phyloP scores from a whole-genome alignment of 53 echinoderm and acorn worm genomes.

The Zoroaster sp. region DNA sequence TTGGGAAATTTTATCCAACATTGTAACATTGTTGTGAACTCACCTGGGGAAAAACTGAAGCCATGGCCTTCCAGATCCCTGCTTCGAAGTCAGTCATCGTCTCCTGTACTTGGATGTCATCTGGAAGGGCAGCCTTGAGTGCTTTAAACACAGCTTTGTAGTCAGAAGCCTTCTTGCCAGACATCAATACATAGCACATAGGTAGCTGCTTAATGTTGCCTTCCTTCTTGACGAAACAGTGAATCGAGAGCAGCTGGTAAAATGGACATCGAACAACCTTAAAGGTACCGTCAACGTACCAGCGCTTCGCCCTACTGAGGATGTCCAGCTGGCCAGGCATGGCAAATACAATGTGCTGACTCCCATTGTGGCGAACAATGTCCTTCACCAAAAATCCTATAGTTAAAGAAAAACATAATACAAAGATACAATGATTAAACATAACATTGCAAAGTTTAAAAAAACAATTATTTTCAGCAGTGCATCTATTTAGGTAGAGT shows the following conservation, averaged over 20 bases:
- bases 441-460: neutral
- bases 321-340: slow-evolving; percentile 11
- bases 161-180: no score
- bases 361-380: neutral
- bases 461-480: no score
- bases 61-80: no score
- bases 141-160: no score
- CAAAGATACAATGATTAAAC: neutral
- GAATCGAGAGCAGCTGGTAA: slow-evolving; percentile 44
- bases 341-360: slow-evolving; percentile 44
- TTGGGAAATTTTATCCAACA: no score
- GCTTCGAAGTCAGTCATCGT: no score
- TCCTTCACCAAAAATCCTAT: slow-evolving; percentile 59
- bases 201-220: no score
- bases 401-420: neutral
- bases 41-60: no score
- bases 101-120: no score
- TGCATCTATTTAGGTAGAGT: neutral
- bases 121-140: no score
- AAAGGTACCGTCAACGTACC: slow-evolving; percentile 69
- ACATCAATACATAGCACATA: no score
- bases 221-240: slow-evolving; percentile 50
- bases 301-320: slow-evolving; percentile 11
- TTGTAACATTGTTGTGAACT: no score
- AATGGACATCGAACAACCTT: slow-evolving; percentile 59